These are phyloP conservation scores for Amniataba percoides DNA, from an alignment of 2,797 vertebrate genomes.

Conservation along the genomic window DNA sequence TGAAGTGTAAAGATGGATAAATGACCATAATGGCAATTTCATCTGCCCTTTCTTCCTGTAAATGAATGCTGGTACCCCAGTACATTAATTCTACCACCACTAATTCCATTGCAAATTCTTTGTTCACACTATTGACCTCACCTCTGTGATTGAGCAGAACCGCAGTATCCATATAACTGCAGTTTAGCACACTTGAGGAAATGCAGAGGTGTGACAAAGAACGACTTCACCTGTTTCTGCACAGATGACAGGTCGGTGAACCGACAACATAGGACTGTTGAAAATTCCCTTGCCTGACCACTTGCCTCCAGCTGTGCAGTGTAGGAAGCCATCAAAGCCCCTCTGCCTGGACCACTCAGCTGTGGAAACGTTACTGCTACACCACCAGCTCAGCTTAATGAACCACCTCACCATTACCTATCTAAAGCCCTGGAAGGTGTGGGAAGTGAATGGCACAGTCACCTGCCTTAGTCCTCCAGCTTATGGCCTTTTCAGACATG, in stretches of 20 bases:
- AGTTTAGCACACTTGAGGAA: constrained; percentile 51
- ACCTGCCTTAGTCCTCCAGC: constrained; percentile 23
- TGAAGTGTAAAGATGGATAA: constrained; percentile 24
- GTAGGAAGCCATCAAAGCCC: constrained; percentile 47
- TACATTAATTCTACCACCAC: constrained; percentile 21
- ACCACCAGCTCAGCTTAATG: constrained; percentile 67
- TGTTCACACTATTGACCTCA: constrained; percentile 54
- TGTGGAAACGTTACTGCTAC: constrained; percentile 60
- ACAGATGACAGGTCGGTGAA: constrained; percentile 52
- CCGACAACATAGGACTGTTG: constrained; percentile 35
- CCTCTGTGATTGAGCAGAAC: constrained; percentile 28
- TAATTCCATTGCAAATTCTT: constrained; percentile 49
- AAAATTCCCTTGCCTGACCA: constrained; percentile 43
- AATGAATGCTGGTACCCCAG: constrained; percentile 13
- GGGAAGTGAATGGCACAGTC: constrained; percentile 28
- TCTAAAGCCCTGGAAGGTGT: constrained; percentile 40
- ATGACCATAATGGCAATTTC: constrained; percentile 14
- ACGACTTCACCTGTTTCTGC: constrained; percentile 45
- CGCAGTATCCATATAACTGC: constrained; percentile 42
- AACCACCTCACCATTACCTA: constrained; percentile 59
- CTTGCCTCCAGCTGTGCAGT: constrained; percentile 56
- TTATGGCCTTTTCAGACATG: not conserved
- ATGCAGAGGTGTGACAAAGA: constrained; percentile 34
- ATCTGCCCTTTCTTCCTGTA: constrained; percentile 12
- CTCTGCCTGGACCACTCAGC: constrained; percentile 42